Evolutionary conservation across 2,113 vertebrate species (phyloP), one percentile per base, ranked within the genome.

Genomic region (Alaudala cheleensis): DNA sequence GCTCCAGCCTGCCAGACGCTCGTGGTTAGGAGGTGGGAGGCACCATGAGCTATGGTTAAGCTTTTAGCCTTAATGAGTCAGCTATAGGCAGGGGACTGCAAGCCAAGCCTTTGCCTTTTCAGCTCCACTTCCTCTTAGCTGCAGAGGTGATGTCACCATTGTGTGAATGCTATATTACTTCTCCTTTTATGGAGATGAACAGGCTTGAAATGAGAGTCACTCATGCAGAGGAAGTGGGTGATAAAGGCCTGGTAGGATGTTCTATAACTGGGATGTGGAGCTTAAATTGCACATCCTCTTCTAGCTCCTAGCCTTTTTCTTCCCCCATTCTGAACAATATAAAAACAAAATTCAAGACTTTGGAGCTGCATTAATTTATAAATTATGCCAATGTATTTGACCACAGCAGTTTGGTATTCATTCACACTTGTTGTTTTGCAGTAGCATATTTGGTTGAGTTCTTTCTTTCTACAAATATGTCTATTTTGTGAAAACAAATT

Each of bases 181-280:
- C 86, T 97, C 98, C 98, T 98, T 98, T 98, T 98, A 98, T 98
- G 98, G 98, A 95, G 94, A 97, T 97, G 96, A 98, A 92, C 93
- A 58, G 34, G 71, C 95, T 95, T 39, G 78, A 90, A 95, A 80
- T 14, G 42, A 39, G 76, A 95, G 92, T 87, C 96, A 78, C 93
- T 96, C 94, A 96, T 65, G 81, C 84, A 95, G 96, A 97, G 98
- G 98, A 98, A 98, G 96, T 97, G 95, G 92, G 93, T 69, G 54
- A 95, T 94, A 91, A 94, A 91, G 95, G 79, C 94, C 90, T 83
- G 58, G 39, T 93, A 65, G 42, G 72, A 82, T 69, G 78, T 90
- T 94, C 90, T 73, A 72, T 88, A 85, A 90, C 85, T 65, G 84
- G 90, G 56, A 76, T 64, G 60, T 78, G 61, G 24, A 15, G 73